These are phyloP conservation scores for Hozukius guyotensis DNA, from an alignment of 2,797 vertebrate genomes.

Conservation along the genomic window DNA sequence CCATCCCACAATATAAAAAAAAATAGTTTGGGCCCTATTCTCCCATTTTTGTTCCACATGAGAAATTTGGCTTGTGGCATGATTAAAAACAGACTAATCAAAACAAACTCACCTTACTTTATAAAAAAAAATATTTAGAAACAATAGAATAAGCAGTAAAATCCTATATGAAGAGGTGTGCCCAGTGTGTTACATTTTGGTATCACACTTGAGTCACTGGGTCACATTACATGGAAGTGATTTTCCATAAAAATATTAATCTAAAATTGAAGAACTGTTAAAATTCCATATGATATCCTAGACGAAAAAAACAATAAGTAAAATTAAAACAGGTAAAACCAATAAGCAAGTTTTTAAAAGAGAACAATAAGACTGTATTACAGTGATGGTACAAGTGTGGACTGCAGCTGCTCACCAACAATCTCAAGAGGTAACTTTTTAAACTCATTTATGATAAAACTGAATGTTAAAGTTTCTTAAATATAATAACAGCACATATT, in stretches of 20 bases:
- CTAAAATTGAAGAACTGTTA: not conserved
- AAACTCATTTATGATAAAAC: not conserved
- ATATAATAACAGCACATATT: too few relatives aligned
- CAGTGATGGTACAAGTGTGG: not conserved
- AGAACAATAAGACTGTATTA: not conserved
- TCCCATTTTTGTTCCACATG: too few relatives aligned
- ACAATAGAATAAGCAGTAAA: too few relatives aligned
- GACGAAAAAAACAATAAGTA: not conserved
- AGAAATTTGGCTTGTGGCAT: too few relatives aligned
- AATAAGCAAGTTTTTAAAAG: not conserved
- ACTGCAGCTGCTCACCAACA: not conserved
- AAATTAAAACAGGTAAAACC: not conserved
- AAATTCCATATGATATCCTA: not conserved
- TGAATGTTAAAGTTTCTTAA: not conserved
- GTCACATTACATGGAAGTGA: not conserved
- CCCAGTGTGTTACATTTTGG: too few relatives aligned
- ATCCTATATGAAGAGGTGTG: too few relatives aligned
- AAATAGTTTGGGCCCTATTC: too few relatives aligned
- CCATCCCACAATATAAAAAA: too few relatives aligned
- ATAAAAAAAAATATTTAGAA: fast-evolving
- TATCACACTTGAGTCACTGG: not conserved
- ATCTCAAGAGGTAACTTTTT: not conserved
- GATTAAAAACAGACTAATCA: too few relatives aligned
- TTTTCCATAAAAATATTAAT: not conserved
- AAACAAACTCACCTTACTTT: too few relatives aligned